These are phyloP conservation scores for Stenopsyche tienmushanensis DNA, from an alignment of 1,140 invertebrate genomes.

Conservation along the genomic window DNA sequence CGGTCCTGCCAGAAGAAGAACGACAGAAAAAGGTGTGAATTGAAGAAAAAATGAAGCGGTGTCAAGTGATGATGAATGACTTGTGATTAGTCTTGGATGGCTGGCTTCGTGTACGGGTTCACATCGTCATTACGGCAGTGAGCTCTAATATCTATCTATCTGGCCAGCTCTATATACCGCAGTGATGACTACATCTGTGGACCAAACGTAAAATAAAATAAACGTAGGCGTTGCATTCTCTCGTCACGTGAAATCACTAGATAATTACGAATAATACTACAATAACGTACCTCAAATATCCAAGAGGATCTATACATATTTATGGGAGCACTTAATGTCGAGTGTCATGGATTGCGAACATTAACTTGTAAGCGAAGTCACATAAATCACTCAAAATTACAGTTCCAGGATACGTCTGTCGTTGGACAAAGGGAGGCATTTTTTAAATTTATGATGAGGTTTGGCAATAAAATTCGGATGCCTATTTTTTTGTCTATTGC, in stretches of 20 bases:
- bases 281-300: too few species aligned
- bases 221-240: slow-evolving; percentile 11
- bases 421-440: too few species aligned
- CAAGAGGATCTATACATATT: too few species aligned
- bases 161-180: slow-evolving; percentile 10
- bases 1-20: slow-evolving; percentile 15
- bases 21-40: slow-evolving; percentile 41
- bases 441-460: too few species aligned
- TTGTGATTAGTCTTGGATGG: slow-evolving; percentile 37
- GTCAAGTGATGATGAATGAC: slow-evolving; percentile 42
- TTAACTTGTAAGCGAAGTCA: too few species aligned
- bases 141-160: slow-evolving; percentile 16
- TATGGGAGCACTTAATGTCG: too few species aligned
- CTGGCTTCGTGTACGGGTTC: slow-evolving; percentile 27
- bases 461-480: too few species aligned
- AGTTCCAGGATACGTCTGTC: too few species aligned
- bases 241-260: slow-evolving; percentile 10
- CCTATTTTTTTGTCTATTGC: too few species aligned
- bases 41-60: slow-evolving; percentile 40
- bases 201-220: slow-evolving; percentile 18
- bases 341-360: too few species aligned
- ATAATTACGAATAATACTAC: too few species aligned
- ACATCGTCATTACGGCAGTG: slow-evolving; percentile 24
- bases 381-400: too few species aligned
- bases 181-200: slow-evolving; percentile 29